Base-by-base conservation (phyloP, 2,113 vertebrate species). In the Odocoileus hemionus region DNA sequence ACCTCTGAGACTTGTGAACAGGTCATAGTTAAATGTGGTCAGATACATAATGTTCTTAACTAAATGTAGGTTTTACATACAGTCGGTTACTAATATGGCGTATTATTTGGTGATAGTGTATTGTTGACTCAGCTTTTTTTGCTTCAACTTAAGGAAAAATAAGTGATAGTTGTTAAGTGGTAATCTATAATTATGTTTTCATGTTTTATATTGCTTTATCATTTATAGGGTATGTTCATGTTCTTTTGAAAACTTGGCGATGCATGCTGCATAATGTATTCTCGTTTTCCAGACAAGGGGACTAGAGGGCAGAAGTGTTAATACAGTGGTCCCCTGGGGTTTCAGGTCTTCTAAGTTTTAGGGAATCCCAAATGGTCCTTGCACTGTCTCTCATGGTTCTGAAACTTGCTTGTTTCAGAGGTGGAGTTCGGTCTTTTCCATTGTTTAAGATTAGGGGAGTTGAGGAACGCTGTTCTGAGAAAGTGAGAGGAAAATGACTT, bases 71-170 rank as follows among this genome's bases (percentile, higher is more conserved):
- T 86, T 91, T 86, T 94, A 79, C 58, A 12, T 45, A 58, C 25
- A 64, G 2, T 86, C 2, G 26, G 79, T 79, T 45, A 74, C 60
- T 93, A 83, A 14, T 58, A 19, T 52, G 83, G 25, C n/a, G n/a
- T 94, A 14, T 47, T 91, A 45, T 80, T 97, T 91, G 93, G 57
- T 17, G 50, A 6, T n/a, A 86, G 4, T 95, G 5, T 88, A 26
- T 90, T 89, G 85, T 84, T 92, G 78, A 79, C 30, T 96, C 30
- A 94, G n/a, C 25, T 80, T 95, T 88, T 84, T 85, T 93, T 96
- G 23, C 96, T 97, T 96, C n/a, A 79, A 10, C 55, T 92, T 83
- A 64, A 92, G 91, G 26, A 94, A 39, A 15, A 84, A 19, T 94
- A 74, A 82, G 4, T 84, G 33, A 60, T 93, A 50, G 47, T 58